Evolutionary conservation across 2,888 invertebrate genomes (phyloP), one percentile per base, ranked within the genome.

Genomic region (Nebria salina): DNA sequence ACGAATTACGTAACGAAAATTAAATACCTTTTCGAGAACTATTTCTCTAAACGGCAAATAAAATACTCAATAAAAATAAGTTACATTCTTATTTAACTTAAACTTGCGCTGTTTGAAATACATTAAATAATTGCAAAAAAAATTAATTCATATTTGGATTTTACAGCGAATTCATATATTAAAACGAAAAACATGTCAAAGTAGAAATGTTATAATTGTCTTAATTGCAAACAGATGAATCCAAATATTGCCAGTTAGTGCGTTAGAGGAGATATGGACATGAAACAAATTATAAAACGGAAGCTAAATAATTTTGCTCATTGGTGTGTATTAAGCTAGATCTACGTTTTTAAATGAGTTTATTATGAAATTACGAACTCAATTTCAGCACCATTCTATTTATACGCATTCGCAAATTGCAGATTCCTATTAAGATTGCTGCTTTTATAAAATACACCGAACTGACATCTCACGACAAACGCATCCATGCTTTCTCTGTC

Each of bases 341-440:
- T 79, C 68, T 65, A 11, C 25, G 66, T 79, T 79, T 79, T 79
- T 79, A 68, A 75, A 79, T 75, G 79, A 79, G 79, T 79, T 79
- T 75, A 73, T 78, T 64, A 77, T 42, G 65, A 64, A 77, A 77
- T 77, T 78, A 78, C 72, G 64, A 78, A 78, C 64, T 78, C 15
- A 65, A 73, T 73, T 73, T 77, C 34, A 72, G 73, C 65, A 64
- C 65, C 65, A 43, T 78, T 64, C n/a, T 11, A 68, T 26, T 76
- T 76, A 70, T 70, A 41, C 54, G 77, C 64, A 77, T 68, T 72
- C 65, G 34, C 75, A 15, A 65, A 65, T 76, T 76, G 65, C n/a
- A 66, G 66, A 76, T 76, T 76, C 65, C 76, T 76, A 34, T 74
- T 43, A 54, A 74, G 54, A 54, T 54, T 54, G 54, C 54, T 11